Evolutionary conservation across 1,140 invertebrate genomes (phyloP).

Genomic region (Orius insidiosus): DNA sequence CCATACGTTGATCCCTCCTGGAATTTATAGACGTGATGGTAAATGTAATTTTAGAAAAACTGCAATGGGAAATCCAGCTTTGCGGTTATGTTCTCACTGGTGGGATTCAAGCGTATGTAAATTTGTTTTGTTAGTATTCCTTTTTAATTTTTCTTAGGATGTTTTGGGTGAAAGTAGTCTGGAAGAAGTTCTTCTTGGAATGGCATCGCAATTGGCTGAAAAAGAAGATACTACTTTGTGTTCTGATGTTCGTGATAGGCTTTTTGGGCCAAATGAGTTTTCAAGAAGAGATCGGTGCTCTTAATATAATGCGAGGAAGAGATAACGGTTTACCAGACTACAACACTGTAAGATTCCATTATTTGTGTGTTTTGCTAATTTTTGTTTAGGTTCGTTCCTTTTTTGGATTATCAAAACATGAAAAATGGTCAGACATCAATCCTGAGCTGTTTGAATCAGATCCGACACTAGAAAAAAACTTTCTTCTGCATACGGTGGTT

Average conservation of each 20-base stretch:
- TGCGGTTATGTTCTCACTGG: constrained; percentile 91
- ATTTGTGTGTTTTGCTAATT: no score
- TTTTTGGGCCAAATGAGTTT: constrained; percentile 97
- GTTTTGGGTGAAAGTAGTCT: constrained; percentile 66
- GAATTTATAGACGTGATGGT: constrained; percentile 67
- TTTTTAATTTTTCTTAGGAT: constrained; percentile 39
- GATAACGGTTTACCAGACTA: constrained; percentile 96
- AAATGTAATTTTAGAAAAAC: constrained; percentile 68
- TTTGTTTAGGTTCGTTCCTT: constrained; percentile 29
- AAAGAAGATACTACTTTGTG: constrained; percentile 84
- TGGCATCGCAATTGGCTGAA: constrained; percentile 88
- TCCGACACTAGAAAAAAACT: constrained; percentile 61
- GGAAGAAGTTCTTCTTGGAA: constrained; percentile 82
- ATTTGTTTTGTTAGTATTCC: neutral
- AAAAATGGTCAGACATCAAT: constrained; percentile 69
- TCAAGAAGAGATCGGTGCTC: constrained; percentile 79
- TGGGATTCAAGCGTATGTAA: constrained; percentile 86
- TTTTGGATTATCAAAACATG: constrained; percentile 42
- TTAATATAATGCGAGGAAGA: constrained; percentile 94
- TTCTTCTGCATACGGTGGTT: constrained; percentile 56
- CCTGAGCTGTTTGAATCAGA: constrained; percentile 57
- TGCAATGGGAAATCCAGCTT: constrained; percentile 60
- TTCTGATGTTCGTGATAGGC: constrained; percentile 87
- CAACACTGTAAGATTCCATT: constrained; percentile 58
- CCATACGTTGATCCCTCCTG: constrained; percentile 88